phyloP scores from a whole-genome alignment of 2,797 vertebrate genomes.

The Melanotaenia trifasciata region DNA sequence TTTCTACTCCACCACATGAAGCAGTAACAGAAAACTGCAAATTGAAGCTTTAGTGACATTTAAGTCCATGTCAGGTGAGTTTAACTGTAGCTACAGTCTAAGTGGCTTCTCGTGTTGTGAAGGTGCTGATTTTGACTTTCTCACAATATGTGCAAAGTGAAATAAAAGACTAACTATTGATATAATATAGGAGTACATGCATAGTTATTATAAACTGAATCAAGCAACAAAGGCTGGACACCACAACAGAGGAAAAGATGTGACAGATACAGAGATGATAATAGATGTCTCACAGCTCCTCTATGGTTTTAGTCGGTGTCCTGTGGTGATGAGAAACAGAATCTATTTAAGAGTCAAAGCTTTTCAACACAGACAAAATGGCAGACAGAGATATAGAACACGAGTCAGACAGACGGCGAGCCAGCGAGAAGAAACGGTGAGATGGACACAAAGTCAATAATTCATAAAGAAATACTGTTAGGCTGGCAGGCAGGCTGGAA shows the following conservation, averaged over 20 bases:
- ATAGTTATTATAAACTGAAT: constrained; percentile 9
- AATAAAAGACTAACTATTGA: constrained; percentile 16
- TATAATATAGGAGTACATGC: constrained; percentile 1
- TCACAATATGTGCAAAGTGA: constrained; percentile 7
- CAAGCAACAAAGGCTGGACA: constrained; percentile 8
- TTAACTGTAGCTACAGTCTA: neutral
- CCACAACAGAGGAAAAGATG: constrained; percentile 3
- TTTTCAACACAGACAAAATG: constrained; percentile 29
- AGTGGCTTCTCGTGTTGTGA: neutral
- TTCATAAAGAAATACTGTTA: constrained; percentile 43
- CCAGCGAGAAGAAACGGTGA: constrained; percentile 8
- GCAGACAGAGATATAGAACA: neutral
- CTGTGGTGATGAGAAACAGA: constrained; percentile 8
- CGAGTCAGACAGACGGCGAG: neutral
- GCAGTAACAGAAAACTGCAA: neutral
- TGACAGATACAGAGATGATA: constrained; percentile 14
- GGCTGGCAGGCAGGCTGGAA: constrained; percentile 6
- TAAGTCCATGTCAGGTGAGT: neutral
- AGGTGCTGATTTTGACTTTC: neutral
- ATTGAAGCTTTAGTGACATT: neutral
- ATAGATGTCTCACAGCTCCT: constrained; percentile 5
- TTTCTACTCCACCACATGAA: neutral
- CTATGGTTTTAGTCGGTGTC: constrained; percentile 13
- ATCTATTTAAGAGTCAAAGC: constrained; percentile 8
- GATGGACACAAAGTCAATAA: constrained; percentile 49